Evolutionary conservation across 64 coral and sea anemone genomes (phyloP).

Genomic region (Platygyra sinensis): DNA sequence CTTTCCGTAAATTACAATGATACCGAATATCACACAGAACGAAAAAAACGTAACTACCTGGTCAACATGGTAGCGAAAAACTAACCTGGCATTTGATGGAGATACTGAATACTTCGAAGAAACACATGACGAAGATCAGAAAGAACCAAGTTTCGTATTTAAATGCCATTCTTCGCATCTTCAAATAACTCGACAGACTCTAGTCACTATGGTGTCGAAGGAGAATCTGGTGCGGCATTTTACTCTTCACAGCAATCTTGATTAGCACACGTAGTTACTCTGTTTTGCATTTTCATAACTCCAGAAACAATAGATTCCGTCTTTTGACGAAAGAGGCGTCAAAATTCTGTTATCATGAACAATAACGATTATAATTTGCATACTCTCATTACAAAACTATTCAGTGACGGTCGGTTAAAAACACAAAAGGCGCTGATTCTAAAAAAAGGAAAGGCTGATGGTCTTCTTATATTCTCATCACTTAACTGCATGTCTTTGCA

Average conservation of each 20-base stretch:
- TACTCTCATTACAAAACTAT: neutral
- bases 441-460: no score
- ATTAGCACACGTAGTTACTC: neutral
- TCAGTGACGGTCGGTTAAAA: no score
- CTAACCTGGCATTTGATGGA: conserved; percentile 37
- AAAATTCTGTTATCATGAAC: neutral
- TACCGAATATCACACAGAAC: neutral
- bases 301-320: neutral
- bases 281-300: conserved; percentile 2
- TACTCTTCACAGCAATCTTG: neutral
- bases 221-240: neutral
- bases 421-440: neutral
- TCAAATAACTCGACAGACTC: neutral
- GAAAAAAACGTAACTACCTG: neutral
- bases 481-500: no score
- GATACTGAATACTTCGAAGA: neutral
- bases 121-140: neutral
- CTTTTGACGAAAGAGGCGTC: neutral
- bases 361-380: conserved; percentile 4
- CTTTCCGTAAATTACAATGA: neutral
- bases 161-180: neutral
- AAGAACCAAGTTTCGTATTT: neutral
- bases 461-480: no score
- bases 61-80: neutral
- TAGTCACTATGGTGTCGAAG: neutral